phyloP scores from a whole-genome alignment of 1,140 invertebrate species.

The Bombyx mandarina region DNA sequence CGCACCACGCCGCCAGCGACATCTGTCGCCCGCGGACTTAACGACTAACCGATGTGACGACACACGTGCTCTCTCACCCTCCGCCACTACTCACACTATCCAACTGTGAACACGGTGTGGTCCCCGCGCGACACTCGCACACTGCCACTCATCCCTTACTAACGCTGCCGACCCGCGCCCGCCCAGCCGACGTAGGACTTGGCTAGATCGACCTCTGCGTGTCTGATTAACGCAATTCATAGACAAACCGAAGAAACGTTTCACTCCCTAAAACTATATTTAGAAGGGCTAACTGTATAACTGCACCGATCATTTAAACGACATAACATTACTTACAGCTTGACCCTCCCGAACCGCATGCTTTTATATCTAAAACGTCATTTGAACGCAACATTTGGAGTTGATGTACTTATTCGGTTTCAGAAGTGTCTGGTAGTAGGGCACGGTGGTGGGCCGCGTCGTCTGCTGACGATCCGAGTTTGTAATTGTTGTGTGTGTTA shows the following conservation, averaged over 20 bases:
- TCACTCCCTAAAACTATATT: no score
- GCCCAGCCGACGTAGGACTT: no score
- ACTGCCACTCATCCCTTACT: constrained; percentile 59
- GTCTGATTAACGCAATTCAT: no score
- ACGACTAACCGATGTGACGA: background rate
- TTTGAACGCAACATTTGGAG: no score
- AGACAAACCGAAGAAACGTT: no score
- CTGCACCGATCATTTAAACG: no score
- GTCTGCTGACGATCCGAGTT: background rate
- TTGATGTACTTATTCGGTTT: no score
- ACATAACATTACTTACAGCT: no score
- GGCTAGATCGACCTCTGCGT: no score
- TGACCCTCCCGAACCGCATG: no score
- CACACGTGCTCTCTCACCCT: background rate
- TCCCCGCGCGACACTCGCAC: constrained; percentile 59
- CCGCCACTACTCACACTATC: background rate
- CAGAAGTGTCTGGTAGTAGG: background rate
- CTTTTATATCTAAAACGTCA: no score
- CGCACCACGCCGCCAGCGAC: constrained; percentile 14
- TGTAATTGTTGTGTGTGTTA: constrained; percentile 36
- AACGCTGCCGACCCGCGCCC: constrained; percentile 18
- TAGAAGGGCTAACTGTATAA: no score
- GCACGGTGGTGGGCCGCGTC: background rate
- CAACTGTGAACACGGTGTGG: constrained; percentile 47
- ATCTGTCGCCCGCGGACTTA: background rate